Evolutionary conservation across 2,113 vertebrate species (phyloP), one percentile per base, ranked within the genome.

Genomic region (Onychostoma macrolepis): DNA sequence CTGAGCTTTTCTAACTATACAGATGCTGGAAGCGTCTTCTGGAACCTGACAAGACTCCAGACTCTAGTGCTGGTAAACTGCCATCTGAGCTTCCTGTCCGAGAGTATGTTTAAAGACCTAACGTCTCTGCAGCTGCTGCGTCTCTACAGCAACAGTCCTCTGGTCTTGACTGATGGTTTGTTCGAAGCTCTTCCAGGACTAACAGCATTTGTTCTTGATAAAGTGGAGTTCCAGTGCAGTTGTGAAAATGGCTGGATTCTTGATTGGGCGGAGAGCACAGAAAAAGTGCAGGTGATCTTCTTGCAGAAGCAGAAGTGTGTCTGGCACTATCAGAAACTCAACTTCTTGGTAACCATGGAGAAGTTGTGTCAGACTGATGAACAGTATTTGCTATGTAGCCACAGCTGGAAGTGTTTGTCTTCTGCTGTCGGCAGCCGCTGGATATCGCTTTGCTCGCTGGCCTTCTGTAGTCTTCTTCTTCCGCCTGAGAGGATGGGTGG

Each of bases 361-460:
- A 85, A 83, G 50, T 71, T 91, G 2, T 91, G 90, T 63, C 90
- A 90, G 83, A 90, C 89, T 56, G 75, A 91, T 7, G 33, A 53
- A 5, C 84, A 91, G 82, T 89, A 38, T 87, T 21, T 90, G 80
- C 79, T 91, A 84, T n/a, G 6, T 92, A 48, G 48, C 26, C 82
- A 89, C 89, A 2, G 86, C 89, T 4, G 4, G 48, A 8, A 5
- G 56, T 41, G 65, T 87, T 38, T 56, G 67, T 56, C 24, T 90
- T 13, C 65, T 93, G 84, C 69, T 92, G 30, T 65, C 45, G 13
- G 48, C 84, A 9, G 80, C 90, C 2, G 2, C 90, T 13, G 85
- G 89, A 28, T 90, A 91, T 77, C 87, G 76, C 41, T 91, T 92
- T 28, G 85, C 88, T 28, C 87, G 87, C 87, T 93, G 92, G 91